phyloP scores from a whole-genome alignment of 2,113 vertebrate genomes.

The Eulacestoma nigropectus region DNA sequence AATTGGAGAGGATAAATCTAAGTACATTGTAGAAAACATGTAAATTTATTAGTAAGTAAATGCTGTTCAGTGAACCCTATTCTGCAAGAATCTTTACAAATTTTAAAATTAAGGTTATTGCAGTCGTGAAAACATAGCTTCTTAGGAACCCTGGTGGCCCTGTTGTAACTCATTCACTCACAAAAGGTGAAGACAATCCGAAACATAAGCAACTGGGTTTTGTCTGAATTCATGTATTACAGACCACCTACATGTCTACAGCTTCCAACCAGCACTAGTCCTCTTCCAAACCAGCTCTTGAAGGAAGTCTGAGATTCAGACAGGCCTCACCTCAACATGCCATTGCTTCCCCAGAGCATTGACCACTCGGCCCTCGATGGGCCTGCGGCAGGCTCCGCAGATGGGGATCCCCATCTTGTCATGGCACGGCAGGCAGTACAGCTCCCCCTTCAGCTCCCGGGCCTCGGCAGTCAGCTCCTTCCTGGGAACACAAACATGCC shows the following conservation, averaged over 20 bases:
- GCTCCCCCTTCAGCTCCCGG: conserved; percentile 74
- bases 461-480: conserved; percentile 77
- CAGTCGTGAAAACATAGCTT: background rate
- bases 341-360: conserved; percentile 78
- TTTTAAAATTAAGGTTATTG: background rate
- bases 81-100: background rate
- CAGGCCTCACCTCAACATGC: conserved; percentile 74
- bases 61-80: background rate
- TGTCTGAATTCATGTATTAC: background rate
- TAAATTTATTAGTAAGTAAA: background rate
- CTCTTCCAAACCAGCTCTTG: background rate
- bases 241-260: background rate
- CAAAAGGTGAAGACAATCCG: background rate
- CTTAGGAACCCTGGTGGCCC: background rate
- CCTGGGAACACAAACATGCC: conserved; percentile 24
- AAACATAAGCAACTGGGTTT: background rate
- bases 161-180: background rate
- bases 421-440: conserved; percentile 76
- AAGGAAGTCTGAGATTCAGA: background rate
- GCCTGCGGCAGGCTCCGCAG: conserved; percentile 75
- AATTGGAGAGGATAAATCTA: background rate
- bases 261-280: background rate
- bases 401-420: conserved; percentile 81
- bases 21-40: background rate
- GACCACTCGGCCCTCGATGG: conserved; percentile 76